Evolutionary conservation across 2,797 vertebrate genomes (phyloP), one percentile per base, ranked within the genome.

Genomic region (Etheostoma perlongum): DNA sequence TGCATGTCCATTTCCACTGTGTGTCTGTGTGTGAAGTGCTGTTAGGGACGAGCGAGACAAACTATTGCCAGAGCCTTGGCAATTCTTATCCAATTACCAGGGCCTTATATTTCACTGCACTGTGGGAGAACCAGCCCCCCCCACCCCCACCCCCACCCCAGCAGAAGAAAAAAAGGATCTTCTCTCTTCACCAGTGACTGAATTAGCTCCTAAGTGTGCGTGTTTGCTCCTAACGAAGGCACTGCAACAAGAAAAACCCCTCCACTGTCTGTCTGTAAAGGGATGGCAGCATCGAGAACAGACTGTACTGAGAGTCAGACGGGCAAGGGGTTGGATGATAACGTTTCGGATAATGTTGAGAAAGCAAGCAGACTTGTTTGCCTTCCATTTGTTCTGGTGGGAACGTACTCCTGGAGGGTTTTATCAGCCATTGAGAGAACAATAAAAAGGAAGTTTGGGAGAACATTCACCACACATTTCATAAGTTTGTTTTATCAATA

Each of bases 41-140:
- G 58, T 74, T 78, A 77, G 81, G 77, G 71, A 78, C 52, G 49
- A 74, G 75, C 14, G 74, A 85, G 85, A 86, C 85, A 89, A 87
- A 87, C 81, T 90, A 91, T 88, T 91, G 90, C 86, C 90, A 91
- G 88, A 88, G 81, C 71, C 55, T 74, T 77, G 71, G 88, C 88
- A 91, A 89, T 92, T 93, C 88, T 93, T 93, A 93, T 95, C 94
- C 89, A 93, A 94, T 94, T 94, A 94, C 85, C 25, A 21, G 48
- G 83, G 88, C 78, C 83, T 94, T 93, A 94, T 94, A 91, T 92
- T 72, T 83, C 65, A 9, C 71, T 78, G 81, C 83, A 79, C 92
- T 91, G 91, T 88, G 85, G 89, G 84, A 90, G 89, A 91, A 89
- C 89, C 92, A 90, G 72, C 69, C 67, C 65, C 74, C 68, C 30